These are phyloP conservation scores for Riparia riparia DNA, from an alignment of 2,113 vertebrate genomes.

Conservation along the genomic window DNA sequence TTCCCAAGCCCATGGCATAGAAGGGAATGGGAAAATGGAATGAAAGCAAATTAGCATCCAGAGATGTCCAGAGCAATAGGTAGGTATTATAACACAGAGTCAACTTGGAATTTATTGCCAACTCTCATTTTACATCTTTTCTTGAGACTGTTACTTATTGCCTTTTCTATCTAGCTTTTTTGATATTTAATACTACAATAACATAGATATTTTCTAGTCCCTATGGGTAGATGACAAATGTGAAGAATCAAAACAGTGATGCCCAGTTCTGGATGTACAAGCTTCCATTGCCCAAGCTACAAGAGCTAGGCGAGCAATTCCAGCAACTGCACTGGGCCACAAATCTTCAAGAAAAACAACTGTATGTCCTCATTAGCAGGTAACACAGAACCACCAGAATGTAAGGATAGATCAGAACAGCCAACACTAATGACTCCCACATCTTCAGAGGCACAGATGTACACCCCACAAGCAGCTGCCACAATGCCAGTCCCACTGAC, in stretches of 20 bases:
- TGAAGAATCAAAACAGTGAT: not conserved
- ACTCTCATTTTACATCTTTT: not conserved
- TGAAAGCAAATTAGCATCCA: not conserved
- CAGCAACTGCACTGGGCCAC: not conserved
- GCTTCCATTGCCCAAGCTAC: not conserved
- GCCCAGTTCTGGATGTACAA: not conserved
- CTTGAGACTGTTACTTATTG: not conserved
- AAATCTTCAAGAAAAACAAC: not conserved
- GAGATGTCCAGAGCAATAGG: not conserved
- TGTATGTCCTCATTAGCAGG: not conserved
- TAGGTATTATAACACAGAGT: not conserved
- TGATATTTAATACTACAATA: not conserved
- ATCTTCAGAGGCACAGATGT: no score
- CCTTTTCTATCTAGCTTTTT: not conserved
- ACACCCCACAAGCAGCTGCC: not conserved
- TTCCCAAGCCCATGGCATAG: not conserved
- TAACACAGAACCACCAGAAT: not conserved
- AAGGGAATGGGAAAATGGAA: not conserved
- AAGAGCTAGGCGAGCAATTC: not conserved
- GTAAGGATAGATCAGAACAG: not conserved
- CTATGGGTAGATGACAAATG: not conserved
- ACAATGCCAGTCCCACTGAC: accelerated
- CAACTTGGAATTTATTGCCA: not conserved
- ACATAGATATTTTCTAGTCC: not conserved
- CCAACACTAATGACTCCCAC: not conserved